These are phyloP conservation scores for Odontocolon sp. DNA, from an alignment of 2,888 invertebrate genomes.

Conservation along the genomic window DNA sequence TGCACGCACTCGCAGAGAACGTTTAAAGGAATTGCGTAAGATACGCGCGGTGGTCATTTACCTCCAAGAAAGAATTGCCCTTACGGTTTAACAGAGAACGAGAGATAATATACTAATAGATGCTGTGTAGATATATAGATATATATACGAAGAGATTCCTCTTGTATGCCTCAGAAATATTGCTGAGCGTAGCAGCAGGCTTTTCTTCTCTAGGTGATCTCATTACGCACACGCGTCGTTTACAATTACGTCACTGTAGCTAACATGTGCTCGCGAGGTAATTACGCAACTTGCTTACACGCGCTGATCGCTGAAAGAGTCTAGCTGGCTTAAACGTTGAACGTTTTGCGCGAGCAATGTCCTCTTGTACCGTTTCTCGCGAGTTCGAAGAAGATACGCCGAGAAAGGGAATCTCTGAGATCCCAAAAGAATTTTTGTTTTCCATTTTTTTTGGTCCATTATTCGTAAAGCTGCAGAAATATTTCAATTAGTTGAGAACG, in stretches of 20 bases:
- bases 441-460: too few species aligned
- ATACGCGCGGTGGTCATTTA: background rate
- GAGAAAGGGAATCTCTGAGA: too few species aligned
- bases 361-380: background rate
- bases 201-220: constrained; percentile 44
- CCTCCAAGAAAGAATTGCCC: background rate
- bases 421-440: too few species aligned
- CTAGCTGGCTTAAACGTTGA: constrained; percentile 20
- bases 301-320: background rate
- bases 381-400: too few species aligned
- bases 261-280: constrained; percentile 23
- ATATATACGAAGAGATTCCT: background rate
- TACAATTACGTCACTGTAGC: constrained; percentile 53
- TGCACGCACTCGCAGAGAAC: too few species aligned
- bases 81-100: background rate
- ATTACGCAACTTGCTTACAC: constrained; percentile 44
- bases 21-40: constrained; percentile 3
- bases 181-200: background rate
- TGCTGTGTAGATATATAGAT: background rate
- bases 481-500: background rate
- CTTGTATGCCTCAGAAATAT: background rate
- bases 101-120: background rate
- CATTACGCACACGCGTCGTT: constrained; percentile 51
- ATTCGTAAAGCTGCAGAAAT: background rate
- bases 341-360: constrained; percentile 32